Base-by-base conservation (phyloP, 2,888 invertebrate species). In the Mythimna loreyi region DNA sequence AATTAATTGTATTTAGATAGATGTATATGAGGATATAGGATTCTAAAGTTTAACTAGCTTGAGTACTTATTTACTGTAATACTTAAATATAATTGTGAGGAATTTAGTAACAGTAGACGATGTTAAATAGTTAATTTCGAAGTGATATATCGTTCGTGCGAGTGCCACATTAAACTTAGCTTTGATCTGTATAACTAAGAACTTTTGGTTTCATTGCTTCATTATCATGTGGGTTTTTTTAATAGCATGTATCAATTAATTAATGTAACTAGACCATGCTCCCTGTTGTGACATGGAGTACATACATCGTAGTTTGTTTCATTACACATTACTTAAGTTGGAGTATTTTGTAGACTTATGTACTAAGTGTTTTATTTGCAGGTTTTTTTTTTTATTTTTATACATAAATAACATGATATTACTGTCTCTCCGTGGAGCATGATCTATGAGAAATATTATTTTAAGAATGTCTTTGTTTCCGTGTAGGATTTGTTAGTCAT, bases 211-310 rank as follows among this genome's bases (percentile, higher is more conserved):
- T 85, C 91, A 92, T 92, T 88, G 94, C 93, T 94, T 93, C 40
- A 81, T 87, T 90, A 92, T 94, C 95, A 95, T 95, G 95, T 95
- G 95, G 95, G 95, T 95, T 95, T 95, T 95, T 95, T 95, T 95
- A 95, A 95, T 95, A 91, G 95, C 95, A 95, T 95, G 93, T 88
- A 81, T 82, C 70, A 75, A 85, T 86, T 85, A 86, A 80, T 83
- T 74, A 71, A 52, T 85, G 83, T 85, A 78, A 83, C 56, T 85
- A 83, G 89, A 87, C 86, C 87, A 85, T 91, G 92, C 90, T 93
- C 92, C 68, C 60, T 85, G 81, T 71, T 74, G 73, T 45, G 73
- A 70, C 68, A 70, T 63, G 84, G 78, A 81, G 78, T 60, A 78
- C 55, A 9, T 50, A 64, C 74, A 28, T 52, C 4, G 81, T 80